phyloP scores from a whole-genome alignment of 2,888 invertebrate species.

The Drosophila nigritarsus region DNA sequence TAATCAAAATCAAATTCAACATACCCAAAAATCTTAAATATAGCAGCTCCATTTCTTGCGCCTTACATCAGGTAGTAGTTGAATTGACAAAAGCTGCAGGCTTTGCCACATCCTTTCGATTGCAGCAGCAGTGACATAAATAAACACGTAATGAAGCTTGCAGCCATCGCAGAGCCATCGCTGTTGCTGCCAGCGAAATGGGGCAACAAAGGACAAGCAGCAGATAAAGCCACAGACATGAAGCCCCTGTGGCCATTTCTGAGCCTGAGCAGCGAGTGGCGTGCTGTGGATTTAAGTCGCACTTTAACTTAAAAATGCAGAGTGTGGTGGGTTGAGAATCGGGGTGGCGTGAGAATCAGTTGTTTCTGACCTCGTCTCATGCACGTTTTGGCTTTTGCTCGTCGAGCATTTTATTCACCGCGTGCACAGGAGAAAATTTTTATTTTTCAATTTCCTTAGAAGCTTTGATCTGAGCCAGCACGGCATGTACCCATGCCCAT shows the following conservation, averaged over 20 bases:
- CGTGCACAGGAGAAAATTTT: conserved; percentile 44
- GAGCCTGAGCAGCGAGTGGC: conserved; percentile 13
- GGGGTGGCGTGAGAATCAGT: neutral
- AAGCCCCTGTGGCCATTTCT: conserved; percentile 51
- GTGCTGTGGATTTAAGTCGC: neutral
- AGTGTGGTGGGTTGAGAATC: neutral
- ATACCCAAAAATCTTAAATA: neutral
- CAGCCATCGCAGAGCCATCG: conserved; percentile 20
- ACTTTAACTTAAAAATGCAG: conserved; percentile 37
- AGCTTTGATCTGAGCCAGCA: conserved; percentile 66
- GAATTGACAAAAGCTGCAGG: neutral
- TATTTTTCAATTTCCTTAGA: conserved; percentile 72
- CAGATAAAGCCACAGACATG: conserved; percentile 55
- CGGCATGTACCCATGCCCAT: conserved; percentile 11
- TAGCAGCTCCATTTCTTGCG: neutral
- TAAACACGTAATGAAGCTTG: conserved; percentile 54
- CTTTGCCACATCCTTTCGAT: conserved; percentile 40
- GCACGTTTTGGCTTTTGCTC: conserved; percentile 24
- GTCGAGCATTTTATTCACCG: conserved; percentile 40
- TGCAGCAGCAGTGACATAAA: conserved; percentile 65
- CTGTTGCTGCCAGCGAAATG: conserved; percentile 48
- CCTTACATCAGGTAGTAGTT: neutral
- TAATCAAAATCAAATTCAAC: neutral
- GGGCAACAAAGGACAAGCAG: conserved; percentile 41
- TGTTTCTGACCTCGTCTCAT: conserved; percentile 19